These are phyloP conservation scores for Borostomias antarcticus DNA, from an alignment of 2,797 vertebrate genomes.

Conservation along the genomic window DNA sequence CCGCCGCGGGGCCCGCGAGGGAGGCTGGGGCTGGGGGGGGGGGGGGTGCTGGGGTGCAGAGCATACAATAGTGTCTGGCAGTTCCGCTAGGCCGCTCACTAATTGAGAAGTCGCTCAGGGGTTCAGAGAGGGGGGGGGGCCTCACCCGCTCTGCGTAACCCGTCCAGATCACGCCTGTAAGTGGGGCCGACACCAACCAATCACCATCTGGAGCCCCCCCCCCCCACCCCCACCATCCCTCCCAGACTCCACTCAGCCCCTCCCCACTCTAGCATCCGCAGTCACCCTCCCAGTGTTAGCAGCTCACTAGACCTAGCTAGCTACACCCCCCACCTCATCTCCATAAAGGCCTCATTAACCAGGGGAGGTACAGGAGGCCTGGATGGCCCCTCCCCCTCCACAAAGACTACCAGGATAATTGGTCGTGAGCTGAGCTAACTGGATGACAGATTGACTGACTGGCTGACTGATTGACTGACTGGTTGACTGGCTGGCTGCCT, in stretches of 20 bases:
- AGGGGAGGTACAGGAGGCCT: constrained; percentile 61
- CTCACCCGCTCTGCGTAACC: constrained; percentile 71
- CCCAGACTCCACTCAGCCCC: background rate
- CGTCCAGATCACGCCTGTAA: constrained; percentile 82
- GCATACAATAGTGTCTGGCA: constrained; percentile 64
- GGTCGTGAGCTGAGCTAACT: constrained; percentile 18
- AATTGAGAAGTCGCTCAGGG: constrained; percentile 87
- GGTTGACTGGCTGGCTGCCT: no score
- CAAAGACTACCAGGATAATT: constrained; percentile 37
- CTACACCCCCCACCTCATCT: constrained; percentile 72
- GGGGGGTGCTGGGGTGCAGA: constrained; percentile 28
- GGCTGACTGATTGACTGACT: background rate
- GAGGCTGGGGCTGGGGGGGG: constrained; percentile 19
- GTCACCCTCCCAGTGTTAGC: constrained; percentile 6
- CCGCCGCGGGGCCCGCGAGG: constrained; percentile 28
- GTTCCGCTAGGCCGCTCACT: constrained; percentile 86
- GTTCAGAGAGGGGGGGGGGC: constrained; percentile 74
- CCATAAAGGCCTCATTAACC: constrained; percentile 81
- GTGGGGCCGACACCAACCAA: constrained; percentile 82
- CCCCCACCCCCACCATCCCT: background rate
- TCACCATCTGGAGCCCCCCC: constrained; percentile 71
- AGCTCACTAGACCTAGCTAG: constrained; percentile 16
- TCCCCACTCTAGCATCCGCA: constrained; percentile 32
- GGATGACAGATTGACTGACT: background rate
- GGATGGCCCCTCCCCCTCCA: constrained; percentile 44